Conservation (phyloP, 2,797 vertebrate genomes). For the Phrynocephalus guinanensis region DNA sequence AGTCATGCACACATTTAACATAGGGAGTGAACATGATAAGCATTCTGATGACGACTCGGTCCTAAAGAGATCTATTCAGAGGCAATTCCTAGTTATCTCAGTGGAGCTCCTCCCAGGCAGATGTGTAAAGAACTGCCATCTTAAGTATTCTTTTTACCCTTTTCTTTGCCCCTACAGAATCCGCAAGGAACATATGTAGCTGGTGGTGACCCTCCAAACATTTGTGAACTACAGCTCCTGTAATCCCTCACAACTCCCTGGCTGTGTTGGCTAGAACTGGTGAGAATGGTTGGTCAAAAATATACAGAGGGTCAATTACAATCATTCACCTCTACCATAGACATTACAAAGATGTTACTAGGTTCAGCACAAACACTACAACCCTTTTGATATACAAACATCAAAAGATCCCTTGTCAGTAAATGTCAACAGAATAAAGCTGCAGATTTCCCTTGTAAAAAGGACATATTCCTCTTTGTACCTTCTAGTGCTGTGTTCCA, state of each 20-base stretch:
- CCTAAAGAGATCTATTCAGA: not conserved
- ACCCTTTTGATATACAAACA: not conserved
- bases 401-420: too few relatives aligned
- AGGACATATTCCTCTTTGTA: not conserved
- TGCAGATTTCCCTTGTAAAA: not conserved
- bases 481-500: not conserved
- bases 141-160: not conserved
- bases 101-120: not conserved
- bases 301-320: not conserved
- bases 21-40: not conserved
- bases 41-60: not conserved
- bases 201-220: too few relatives aligned
- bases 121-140: not conserved
- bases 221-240: too few relatives aligned
- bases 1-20: not conserved
- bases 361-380: not conserved
- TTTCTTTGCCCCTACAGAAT: not conserved
- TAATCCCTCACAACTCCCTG: not conserved
- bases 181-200: too few relatives aligned
- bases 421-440: not conserved
- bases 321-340: not conserved
- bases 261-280: not conserved
- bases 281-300: not conserved
- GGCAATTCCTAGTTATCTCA: not conserved
- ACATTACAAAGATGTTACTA: not conserved